Evolutionary conservation across 2,113 vertebrate species (phyloP).

Genomic region (Podarcis cretensis): DNA sequence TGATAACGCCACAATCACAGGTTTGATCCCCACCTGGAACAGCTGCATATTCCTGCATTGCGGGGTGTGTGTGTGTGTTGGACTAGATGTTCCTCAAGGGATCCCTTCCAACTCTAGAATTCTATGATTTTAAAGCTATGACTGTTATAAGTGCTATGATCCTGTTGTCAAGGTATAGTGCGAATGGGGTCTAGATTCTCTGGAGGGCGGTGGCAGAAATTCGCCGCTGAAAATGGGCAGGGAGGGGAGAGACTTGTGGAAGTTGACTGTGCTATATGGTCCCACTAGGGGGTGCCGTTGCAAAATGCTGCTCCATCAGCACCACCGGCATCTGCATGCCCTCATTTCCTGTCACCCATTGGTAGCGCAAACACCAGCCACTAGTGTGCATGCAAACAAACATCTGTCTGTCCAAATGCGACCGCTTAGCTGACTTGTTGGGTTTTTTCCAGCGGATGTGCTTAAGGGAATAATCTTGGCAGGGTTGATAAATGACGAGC

Average conservation of each 20-base stretch:
- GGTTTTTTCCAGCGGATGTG: background rate
- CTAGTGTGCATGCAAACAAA: background rate
- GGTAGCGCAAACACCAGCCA: background rate
- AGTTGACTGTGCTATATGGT: background rate
- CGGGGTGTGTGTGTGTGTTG: too few relatives aligned
- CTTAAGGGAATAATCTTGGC: background rate
- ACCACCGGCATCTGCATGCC: background rate
- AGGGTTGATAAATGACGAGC: conserved; percentile 5
- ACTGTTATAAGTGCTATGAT: too few relatives aligned
- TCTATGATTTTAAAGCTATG: too few relatives aligned
- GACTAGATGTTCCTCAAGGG: too few relatives aligned
- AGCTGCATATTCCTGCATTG: too few relatives aligned
- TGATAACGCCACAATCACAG: too few relatives aligned
- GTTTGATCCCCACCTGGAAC: too few relatives aligned
- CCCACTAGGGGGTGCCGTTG: background rate
- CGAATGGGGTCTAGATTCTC: too few relatives aligned
- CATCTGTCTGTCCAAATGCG: background rate
- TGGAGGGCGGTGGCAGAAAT: background rate
- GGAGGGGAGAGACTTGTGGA: background rate
- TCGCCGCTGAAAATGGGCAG: background rate
- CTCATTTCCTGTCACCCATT: background rate
- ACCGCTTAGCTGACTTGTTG: background rate
- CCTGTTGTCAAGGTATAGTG: too few relatives aligned
- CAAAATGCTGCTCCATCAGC: background rate
- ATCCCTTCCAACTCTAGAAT: too few relatives aligned